Percentiles rank a stretch among this genome's conserved stretches.
These are phyloP conservation scores for Acanthurus tractus DNA, from an alignment of 2,797 vertebrate species.

Conservation along the genomic window DNA sequence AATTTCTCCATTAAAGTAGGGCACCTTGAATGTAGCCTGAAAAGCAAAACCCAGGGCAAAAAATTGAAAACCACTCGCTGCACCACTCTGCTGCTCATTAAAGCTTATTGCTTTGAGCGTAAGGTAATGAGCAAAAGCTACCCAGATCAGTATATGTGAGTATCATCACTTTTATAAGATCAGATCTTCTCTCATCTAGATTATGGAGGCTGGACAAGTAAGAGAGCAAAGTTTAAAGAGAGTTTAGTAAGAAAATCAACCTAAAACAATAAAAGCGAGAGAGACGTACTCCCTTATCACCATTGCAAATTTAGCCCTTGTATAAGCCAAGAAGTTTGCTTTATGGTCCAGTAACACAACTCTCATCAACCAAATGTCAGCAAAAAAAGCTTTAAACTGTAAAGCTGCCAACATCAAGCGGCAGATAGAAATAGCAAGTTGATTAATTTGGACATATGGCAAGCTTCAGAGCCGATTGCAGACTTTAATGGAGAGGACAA, in stretches of 20 bases:
- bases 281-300: neutral
- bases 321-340: neutral
- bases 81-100: constrained; percentile 1
- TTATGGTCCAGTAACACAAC: neutral
- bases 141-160: neutral
- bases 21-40: neutral
- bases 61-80: neutral
- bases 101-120: constrained; percentile 6
- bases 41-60: constrained; percentile 9
- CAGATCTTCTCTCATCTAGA: neutral
- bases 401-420: neutral
- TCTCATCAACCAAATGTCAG: neutral
- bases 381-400: neutral
- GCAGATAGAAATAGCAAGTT: neutral
- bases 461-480: neutral
- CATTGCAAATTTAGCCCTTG: too few species aligned
- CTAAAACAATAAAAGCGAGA: neutral
- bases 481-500: neutral
- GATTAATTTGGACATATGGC: neutral
- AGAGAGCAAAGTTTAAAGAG: neutral
- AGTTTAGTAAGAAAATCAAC: neutral
- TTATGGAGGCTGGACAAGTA: neutral
- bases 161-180: constrained; percentile 1
- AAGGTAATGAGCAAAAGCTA: neutral
- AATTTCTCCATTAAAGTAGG: neutral